Percentiles rank a stretch among this genome's conserved stretches.
These are phyloP conservation scores for Spea bombifrons DNA, from an alignment of 2,113 vertebrate genomes.

Conservation along the genomic window DNA sequence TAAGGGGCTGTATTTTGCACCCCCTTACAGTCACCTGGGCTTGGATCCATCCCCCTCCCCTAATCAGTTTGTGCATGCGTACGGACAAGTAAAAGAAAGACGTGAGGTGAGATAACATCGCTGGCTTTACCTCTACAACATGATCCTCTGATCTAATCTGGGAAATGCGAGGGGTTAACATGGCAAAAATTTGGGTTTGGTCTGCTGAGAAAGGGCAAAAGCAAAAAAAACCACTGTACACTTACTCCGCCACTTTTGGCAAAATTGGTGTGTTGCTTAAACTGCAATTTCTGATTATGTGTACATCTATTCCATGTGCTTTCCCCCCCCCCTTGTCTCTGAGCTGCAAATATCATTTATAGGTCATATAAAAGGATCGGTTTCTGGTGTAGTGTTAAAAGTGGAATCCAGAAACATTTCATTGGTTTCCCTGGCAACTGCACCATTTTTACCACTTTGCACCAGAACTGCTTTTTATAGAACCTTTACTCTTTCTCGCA, in stretches of 20 bases:
- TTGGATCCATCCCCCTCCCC: conserved; percentile 44
- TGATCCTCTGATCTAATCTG: conserved; percentile 26
- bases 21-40: conserved; percentile 45
- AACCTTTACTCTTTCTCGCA: too few species aligned
- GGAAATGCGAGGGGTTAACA: conserved; percentile 21
- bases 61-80: conserved; percentile 50
- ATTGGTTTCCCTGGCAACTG: too few species aligned
- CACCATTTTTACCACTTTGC: too few species aligned
- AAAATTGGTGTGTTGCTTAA: background rate
- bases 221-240: background rate
- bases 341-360: too few species aligned
- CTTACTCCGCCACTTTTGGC: conserved; percentile 16
- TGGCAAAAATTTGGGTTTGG: conserved; percentile 8
- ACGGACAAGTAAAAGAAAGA: conserved; percentile 49
- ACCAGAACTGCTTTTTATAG: too few species aligned
- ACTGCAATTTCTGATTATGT: too few species aligned
- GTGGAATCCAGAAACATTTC: too few species aligned
- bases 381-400: too few species aligned
- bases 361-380: too few species aligned
- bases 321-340: too few species aligned
- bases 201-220: background rate
- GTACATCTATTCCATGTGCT: too few species aligned
- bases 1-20: conserved; percentile 46
- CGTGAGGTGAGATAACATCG: conserved; percentile 43
- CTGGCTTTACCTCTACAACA: conserved; percentile 43